These are phyloP conservation scores for Streptopelia turtur DNA, from an alignment of 2,797 vertebrate species.

Conservation along the genomic window DNA sequence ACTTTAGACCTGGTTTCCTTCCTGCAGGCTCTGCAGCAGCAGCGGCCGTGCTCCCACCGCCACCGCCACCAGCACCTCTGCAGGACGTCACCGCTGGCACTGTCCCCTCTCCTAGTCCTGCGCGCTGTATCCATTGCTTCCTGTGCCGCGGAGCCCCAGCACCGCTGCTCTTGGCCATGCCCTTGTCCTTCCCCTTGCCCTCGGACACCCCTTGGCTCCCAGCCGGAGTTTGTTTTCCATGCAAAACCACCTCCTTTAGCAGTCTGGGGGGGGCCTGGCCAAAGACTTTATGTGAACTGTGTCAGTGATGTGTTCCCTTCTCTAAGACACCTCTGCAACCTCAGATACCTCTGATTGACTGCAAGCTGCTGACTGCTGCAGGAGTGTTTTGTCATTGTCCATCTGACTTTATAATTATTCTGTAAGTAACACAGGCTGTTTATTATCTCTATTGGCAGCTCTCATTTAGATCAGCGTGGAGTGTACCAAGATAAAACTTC, in stretches of 20 bases:
- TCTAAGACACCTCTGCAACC: neutral
- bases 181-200: rapidly evolving
- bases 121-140: rapidly evolving
- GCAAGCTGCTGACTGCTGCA: neutral
- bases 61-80: neutral
- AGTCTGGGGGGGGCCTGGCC: neutral
- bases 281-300: rapidly evolving
- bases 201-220: neutral
- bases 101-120: neutral
- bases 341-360: rapidly evolving
- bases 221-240: neutral
- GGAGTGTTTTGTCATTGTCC: neutral
- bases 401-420: rapidly evolving
- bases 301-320: rapidly evolving
- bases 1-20: neutral
- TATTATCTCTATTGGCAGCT: rapidly evolving
- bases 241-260: too few species aligned
- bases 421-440: rapidly evolving
- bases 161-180: rapidly evolving
- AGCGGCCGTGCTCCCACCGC: too few species aligned
- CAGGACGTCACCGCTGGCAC: neutral
- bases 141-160: neutral
- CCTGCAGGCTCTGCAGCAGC: neutral
- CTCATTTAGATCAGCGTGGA: neutral
- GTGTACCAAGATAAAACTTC: neutral